Conservation (phyloP, 1,140 invertebrate species). For the Spodoptera frugiperda region DNA sequence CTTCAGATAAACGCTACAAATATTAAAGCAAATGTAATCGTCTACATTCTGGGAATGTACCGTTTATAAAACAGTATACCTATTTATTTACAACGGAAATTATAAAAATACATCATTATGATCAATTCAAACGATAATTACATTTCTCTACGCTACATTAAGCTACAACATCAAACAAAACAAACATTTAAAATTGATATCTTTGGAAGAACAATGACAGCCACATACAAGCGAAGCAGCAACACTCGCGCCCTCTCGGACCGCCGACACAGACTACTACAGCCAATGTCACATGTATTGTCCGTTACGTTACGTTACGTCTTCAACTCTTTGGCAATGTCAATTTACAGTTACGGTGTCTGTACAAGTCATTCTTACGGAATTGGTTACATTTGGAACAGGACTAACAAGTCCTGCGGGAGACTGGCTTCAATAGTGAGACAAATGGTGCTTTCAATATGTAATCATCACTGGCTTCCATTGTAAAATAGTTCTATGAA, state of each 20-base stretch:
- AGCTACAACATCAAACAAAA: slow-evolving; percentile 47
- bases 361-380: slow-evolving; percentile 21
- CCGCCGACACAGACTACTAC: slow-evolving; percentile 11
- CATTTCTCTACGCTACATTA: slow-evolving; percentile 42
- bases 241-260: background rate
- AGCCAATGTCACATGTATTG: slow-evolving; percentile 27
- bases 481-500: slow-evolving; percentile 40
- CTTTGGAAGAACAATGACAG: slow-evolving; percentile 53
- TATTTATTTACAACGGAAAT: slow-evolving; percentile 73
- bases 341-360: slow-evolving; percentile 1
- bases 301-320: slow-evolving; percentile 13
- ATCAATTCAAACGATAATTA: slow-evolving; percentile 49
- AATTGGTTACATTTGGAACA: background rate
- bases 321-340: slow-evolving; percentile 49
- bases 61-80: slow-evolving; percentile 61
- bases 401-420: background rate
- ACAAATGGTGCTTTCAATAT: slow-evolving; percentile 38
- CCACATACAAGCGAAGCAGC: slow-evolving; percentile 31
- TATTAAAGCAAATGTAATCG: slow-evolving; percentile 77
- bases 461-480: slow-evolving; percentile 33
- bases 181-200: slow-evolving; percentile 40
- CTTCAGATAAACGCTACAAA: slow-evolving; percentile 59
- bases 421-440: slow-evolving; percentile 1
- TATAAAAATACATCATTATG: slow-evolving; percentile 76
- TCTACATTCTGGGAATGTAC: slow-evolving; percentile 78